Base-by-base conservation (phyloP, 2,797 vertebrate species). In the Pogonophryne albipinna region DNA sequence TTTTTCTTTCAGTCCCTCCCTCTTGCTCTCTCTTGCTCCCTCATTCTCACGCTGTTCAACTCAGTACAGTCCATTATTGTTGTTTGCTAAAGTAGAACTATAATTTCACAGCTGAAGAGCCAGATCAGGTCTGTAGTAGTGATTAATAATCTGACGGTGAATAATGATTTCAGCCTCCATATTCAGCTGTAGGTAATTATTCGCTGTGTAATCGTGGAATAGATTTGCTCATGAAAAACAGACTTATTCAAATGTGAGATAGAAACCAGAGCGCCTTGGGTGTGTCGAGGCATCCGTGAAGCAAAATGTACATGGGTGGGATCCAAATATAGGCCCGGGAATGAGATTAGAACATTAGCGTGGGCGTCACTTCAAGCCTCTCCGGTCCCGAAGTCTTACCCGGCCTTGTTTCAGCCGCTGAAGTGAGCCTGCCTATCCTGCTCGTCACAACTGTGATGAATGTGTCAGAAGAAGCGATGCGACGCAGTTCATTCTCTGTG, bases 81-180 rank as follows among this genome's bases (percentile, higher is more conserved):
- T 94, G 93, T 94, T 94, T 95, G 93, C 87, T 85, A 93, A 94
- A 92, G 92, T 92, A 94, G 93, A 94, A 93, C 90, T 92, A 93
- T 92, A 94, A 95, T 95, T 95, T 95, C 94, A 95, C 94, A 94
- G 93, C 92, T 91, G 92, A 94, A 85, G 83, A 90, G 85, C 91
- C 82, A 79, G 89, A 94, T 93, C 92, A 88, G 89, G 91, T 93
- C 89, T 88, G 77, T 81, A 91, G 90, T 90, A 87, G 83, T 94
- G 94, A 94, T 94, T 94, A 94, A 94, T 94, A 94, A 94, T 93
- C 90, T 91, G 90, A 92, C 83, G 87, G 80, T 89, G 88, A 94
- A 91, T 91, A 93, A 93, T 90, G 93, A 94, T 90, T 93, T 89
- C 87, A 87, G 88, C 89, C 91, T 90, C 76, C 88, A 67, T 89